Base-by-base conservation (phyloP, 2,888 invertebrate species). In the Deroplatys truncata region DNA sequence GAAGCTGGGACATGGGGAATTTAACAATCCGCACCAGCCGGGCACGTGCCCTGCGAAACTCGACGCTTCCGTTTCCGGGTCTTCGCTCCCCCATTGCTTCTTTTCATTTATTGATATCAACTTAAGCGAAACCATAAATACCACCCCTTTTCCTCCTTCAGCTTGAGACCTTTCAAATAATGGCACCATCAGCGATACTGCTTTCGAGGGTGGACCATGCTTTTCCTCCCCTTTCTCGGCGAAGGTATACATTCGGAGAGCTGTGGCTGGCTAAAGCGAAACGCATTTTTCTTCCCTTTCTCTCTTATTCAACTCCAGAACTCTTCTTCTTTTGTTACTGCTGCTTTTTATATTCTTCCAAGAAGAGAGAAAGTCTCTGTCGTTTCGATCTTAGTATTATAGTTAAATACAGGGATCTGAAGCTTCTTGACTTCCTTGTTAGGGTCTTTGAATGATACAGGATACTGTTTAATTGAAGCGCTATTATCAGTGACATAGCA, bases 121-220 rank as follows among this genome's bases (percentile, higher is more conserved):
- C 86, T 86, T 86, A 86, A 86, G 86, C 86, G 86, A 86, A 86
- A 86, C 86, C 86, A 86, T 86, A 86, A 86, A 86, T 31, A 82
- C 86, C 86, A 86, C 86, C 86, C 86, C 82, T 82, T 86, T 86
- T 82, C 31, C 56, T 72, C 56, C 56, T 72, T 16, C 25, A 72
- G 56, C 56, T 72, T 72, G 56, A 72, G 56, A 72, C 56, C 56
- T 72, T 72, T 72, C 25, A 72, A 72, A 72, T 72, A 72, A 72
- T 72, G 56, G 56, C 25, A 72, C 56, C 56, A 72, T 25, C 20
- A 72, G 56, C 56, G 56, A 72, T 72, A 25, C 56, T 72, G 56
- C 25, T 72, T 20, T 16, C 20, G 7, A 25, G 56, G 56, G 56
- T 72, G 56, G 56, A 72, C 56, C 25, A 72, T 72, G 56, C 25